Base-by-base conservation (phyloP, 2,888 invertebrate genomes). In the Pachycephus smyrnensis region DNA sequence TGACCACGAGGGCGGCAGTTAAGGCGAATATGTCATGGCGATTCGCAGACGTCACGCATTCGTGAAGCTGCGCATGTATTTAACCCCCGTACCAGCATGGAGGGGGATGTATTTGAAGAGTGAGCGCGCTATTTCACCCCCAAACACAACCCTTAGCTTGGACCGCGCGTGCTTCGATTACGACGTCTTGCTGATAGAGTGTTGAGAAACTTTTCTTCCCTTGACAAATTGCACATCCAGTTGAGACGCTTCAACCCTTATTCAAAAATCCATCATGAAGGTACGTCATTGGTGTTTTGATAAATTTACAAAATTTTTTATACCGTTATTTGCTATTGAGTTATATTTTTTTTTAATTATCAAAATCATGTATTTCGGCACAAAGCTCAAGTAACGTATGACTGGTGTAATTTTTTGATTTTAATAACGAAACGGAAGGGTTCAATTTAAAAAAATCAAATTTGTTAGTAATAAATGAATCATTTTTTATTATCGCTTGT, bases 91-190 rank as follows among this genome's bases (percentile, higher is more conserved):
- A 69, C 69, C 33, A 30, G 69, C 37, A 71, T 76, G 80, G 86
- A 83, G 86, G 87, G 88, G 86, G 82, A 84, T 80, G 84, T 89
- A 89, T 88, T 88, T 88, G 84, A 89, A 88, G 87, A 85, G 83
- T 79, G 76, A 83, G 75, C 86, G 83, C 86, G 84, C 86, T 75
- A 81, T 87, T 86, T 86, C 80, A 75, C 83, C 84, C 80, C 84
- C 88, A 88, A 85, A 88, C 82, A 83, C 80, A 82, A 83, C 81
- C 84, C 80, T 78, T 80, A 77, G 69, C 81, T 81, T 78, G 79
- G 79, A 77, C 79, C 81, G 78, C 69, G 71, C 71, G 80, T 74
- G 74, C 71, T 33, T 71, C 30, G 32, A 71, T 33, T 30, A 31
- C 6, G 31, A 35, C 71, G 31, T 33, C 32, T 71, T 71, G 30